phyloP scores from a whole-genome alignment of 2,113 vertebrate species.

The Sisor rabdophorus region DNA sequence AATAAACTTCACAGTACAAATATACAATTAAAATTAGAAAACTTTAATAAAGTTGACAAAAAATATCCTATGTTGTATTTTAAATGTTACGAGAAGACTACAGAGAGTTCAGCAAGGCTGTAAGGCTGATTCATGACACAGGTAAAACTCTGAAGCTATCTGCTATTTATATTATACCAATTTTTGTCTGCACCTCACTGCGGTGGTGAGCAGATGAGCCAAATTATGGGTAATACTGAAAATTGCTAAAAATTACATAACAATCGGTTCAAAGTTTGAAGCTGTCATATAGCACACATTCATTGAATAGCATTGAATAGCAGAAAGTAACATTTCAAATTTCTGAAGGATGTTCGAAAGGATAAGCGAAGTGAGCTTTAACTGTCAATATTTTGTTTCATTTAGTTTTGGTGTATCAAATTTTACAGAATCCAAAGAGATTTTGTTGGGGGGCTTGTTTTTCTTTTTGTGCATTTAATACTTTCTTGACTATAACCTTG shows the following conservation, averaged over 20 bases:
- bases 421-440: neutral
- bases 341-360: constrained; percentile 17
- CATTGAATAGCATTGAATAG: neutral
- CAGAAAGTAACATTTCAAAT: constrained; percentile 25
- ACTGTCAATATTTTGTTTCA: constrained; percentile 16
- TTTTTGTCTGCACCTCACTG: neutral
- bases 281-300: neutral
- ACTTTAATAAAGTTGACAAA: neutral
- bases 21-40: too few relatives aligned
- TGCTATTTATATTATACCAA: too few relatives aligned
- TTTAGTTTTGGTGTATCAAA: constrained; percentile 22
- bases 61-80: neutral
- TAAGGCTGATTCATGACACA: neutral
- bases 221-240: neutral
- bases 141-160: neutral
- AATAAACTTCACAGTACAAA: neutral
- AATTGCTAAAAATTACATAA: constrained; percentile 1
- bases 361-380: neutral
- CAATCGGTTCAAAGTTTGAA: neutral
- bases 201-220: neutral
- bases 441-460: neutral
- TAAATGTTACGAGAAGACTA: neutral
- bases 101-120: constrained; percentile 1
- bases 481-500: neutral
- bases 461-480: constrained; percentile 31